Evolutionary conservation across 2,888 invertebrate genomes (phyloP).

Genomic region (Eulithis prunata): DNA sequence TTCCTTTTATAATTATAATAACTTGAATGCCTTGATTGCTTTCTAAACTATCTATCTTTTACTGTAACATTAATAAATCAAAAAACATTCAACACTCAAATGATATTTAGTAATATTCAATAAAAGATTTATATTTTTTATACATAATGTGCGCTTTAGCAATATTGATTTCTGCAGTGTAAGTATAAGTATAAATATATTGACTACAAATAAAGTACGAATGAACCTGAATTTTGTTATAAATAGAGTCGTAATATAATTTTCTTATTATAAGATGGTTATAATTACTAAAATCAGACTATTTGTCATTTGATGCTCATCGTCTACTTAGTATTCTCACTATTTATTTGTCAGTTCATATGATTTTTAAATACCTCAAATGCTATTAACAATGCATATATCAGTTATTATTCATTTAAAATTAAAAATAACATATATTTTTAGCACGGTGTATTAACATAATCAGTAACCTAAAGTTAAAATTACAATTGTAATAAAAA

Average conservation of each 20-base stretch:
- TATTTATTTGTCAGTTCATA: constrained; percentile 32
- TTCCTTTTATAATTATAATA: constrained; percentile 3
- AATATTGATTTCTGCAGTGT: constrained; percentile 61
- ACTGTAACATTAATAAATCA: constrained; percentile 16
- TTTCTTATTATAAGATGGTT: constrained; percentile 12
- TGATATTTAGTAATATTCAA: not conserved
- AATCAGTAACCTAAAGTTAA: too few species aligned
- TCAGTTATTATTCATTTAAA: not conserved
- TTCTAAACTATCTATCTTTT: constrained; percentile 8
- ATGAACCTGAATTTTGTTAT: not conserved
- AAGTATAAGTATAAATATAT: constrained; percentile 44
- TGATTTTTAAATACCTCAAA: constrained; percentile 9
- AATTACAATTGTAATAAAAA: too few species aligned
- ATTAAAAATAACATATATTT: too few species aligned
- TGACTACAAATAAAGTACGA: not conserved
- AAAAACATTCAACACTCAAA: constrained; percentile 26
- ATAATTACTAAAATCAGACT: constrained; percentile 36
- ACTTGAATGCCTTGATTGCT: constrained; percentile 10
- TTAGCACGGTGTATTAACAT: too few species aligned
- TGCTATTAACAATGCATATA: constrained; percentile 26
- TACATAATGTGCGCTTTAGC: constrained; percentile 69
- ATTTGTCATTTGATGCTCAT: constrained; percentile 33
- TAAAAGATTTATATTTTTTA: constrained; percentile 14
- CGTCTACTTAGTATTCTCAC: constrained; percentile 10
- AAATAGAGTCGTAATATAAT: not conserved